phyloP scores from a whole-genome alignment of 2,888 invertebrate species.

The Stomorhina lunata region DNA sequence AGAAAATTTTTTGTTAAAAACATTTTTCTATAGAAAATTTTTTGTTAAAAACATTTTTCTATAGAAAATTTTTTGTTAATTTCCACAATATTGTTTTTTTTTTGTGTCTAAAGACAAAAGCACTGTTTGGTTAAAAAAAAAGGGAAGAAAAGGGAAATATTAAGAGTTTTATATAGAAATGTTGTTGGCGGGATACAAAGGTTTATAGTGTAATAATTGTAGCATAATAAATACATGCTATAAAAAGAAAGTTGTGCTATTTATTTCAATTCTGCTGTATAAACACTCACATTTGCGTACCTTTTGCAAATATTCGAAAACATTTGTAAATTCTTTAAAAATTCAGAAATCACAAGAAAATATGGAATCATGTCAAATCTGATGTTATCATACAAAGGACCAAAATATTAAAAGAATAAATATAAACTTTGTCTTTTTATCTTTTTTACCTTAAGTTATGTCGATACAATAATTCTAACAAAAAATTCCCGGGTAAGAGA shows the following conservation, averaged over 20 bases:
- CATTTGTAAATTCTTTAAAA: slow-evolving; percentile 33
- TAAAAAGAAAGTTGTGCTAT: neutral
- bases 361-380: neutral
- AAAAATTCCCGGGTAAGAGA: slow-evolving; percentile 3
- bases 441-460: slow-evolving; percentile 59
- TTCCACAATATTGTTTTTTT: no score
- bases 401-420: slow-evolving; percentile 1
- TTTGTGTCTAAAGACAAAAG: no score
- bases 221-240: no score
- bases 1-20: no score
- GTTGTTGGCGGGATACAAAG: no score
- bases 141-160: no score
- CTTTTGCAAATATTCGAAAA: slow-evolving; percentile 7
- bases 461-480: slow-evolving; percentile 32
- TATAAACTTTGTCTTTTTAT: slow-evolving; percentile 55
- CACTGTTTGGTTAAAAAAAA: no score
- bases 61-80: no score
- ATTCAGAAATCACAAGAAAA: neutral
- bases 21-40: no score
- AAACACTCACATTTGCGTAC: neutral
- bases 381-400: neutral
- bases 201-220: no score
- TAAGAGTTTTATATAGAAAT: no score
- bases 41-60: no score
- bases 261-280: neutral